Evolutionary conservation across 2,113 vertebrate genomes (phyloP).

Genomic region (rabbit (Oryctolagus cuniculus)): mOryCun1.1 NC_091438.1:97836001-97836500

Average conservation of each 20-base stretch:
- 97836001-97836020: background rate
- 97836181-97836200: background rate
- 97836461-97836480: background rate
- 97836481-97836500: background rate
- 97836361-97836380: background rate
- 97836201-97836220: background rate
- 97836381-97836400: background rate
- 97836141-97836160: background rate
- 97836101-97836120: constrained; percentile 32
- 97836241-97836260: background rate
- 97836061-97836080: background rate
- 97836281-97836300: background rate
- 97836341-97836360: background rate
- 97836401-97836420: background rate
- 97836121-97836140: no score
- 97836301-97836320: background rate
- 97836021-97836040: background rate
- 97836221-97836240: background rate
- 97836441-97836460: background rate
- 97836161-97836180: background rate
- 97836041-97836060: background rate
- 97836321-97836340: background rate
- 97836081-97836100: background rate
- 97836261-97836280: background rate
- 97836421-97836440: background rate